phyloP scores from a whole-genome alignment of 1,140 invertebrate genomes.

The Aradophagus sp. region DNA sequence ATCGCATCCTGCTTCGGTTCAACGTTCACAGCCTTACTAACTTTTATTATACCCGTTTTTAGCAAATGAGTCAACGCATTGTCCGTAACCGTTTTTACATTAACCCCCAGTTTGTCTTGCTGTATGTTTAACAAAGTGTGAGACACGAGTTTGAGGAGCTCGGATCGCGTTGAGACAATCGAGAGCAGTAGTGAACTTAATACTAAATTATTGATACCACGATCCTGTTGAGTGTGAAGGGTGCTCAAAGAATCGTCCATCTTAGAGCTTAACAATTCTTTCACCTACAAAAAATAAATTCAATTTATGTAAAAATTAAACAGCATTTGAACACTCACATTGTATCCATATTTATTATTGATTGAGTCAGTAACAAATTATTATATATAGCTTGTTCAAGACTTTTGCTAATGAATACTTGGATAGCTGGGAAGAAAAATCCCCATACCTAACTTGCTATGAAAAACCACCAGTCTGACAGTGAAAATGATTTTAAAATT shows the following conservation, averaged over 20 bases:
- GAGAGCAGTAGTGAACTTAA: conserved; percentile 81
- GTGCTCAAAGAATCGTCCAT: conserved; percentile 83
- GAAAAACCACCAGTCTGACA: no score
- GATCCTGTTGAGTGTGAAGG: conserved; percentile 76
- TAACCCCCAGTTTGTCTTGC: conserved; percentile 73
- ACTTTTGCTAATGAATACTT: no score
- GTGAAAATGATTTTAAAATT: no score
- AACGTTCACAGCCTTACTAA: conserved; percentile 40
- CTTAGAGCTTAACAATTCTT: conserved; percentile 77
- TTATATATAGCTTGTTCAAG: no score
- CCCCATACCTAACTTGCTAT: no score
- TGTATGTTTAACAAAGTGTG: conserved; percentile 81
- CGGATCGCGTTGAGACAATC: conserved; percentile 75
- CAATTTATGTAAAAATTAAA: no score
- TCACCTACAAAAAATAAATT: no score
- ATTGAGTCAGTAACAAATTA: no score
- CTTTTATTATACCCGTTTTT: conserved; percentile 76
- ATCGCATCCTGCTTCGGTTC: conserved; percentile 47
- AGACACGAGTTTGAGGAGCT: conserved; percentile 76
- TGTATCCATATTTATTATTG: no score
- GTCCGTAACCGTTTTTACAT: conserved; percentile 78
- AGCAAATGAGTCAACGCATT: conserved; percentile 77
- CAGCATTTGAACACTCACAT: no score
- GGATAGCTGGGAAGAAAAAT: no score
- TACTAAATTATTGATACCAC: conserved; percentile 78